Evolutionary conservation across 1,140 invertebrate species (phyloP).

Genomic region (Oedothorax gibbosus): DNA sequence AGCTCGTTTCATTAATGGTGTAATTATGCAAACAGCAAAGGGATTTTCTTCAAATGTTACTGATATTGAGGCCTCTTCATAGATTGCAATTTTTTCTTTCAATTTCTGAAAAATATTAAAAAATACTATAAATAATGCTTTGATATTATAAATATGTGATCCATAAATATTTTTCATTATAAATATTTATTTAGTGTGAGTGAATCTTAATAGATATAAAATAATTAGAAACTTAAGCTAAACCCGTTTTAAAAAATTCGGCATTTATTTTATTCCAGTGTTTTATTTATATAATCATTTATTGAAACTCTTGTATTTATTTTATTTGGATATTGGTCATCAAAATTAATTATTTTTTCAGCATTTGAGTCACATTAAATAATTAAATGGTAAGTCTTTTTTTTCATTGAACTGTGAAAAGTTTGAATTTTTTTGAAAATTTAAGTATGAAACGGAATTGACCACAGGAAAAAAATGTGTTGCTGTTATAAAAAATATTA

Average conservation of each 20-base stretch:
- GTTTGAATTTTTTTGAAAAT: too few relatives aligned
- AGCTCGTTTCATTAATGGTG: conserved; percentile 16
- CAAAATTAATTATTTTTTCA: too few relatives aligned
- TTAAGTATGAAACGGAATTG: too few relatives aligned
- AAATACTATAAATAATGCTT: background rate
- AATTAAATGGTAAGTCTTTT: too few relatives aligned
- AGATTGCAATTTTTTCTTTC: conserved; percentile 1
- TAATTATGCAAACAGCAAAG: conserved; percentile 9
- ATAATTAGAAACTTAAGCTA: background rate
- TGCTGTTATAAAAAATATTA: too few relatives aligned
- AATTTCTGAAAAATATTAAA: conserved; percentile 8
- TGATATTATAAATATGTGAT: background rate
- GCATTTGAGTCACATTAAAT: too few relatives aligned
- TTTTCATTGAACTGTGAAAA: too few relatives aligned
- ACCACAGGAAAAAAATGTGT: too few relatives aligned
- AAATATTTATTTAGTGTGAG: background rate
- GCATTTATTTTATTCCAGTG: background rate
- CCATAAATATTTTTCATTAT: background rate
- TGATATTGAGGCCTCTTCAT: background rate
- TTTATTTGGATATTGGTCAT: background rate
- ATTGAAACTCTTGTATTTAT: background rate
- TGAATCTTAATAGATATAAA: background rate
- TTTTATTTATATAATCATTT: background rate
- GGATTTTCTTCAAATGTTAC: too few relatives aligned
- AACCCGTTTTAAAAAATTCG: background rate